Percentiles rank a stretch among this genome's conserved stretches.
phyloP scores from a whole-genome alignment of 2,113 vertebrate genomes.

The Lagenorhynchus albirostris region DNA sequence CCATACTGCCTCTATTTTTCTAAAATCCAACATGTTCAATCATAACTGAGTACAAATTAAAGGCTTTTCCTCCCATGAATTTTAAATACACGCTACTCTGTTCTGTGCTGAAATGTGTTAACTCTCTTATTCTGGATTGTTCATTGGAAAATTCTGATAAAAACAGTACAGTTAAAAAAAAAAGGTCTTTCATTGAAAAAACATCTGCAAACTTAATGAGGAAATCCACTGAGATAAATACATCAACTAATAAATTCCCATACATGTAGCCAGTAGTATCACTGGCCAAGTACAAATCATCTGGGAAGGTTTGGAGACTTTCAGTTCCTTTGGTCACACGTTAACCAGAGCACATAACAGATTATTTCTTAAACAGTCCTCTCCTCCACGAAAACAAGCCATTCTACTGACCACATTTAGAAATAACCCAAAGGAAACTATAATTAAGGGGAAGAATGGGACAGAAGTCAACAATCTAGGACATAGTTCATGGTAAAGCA shows the following conservation, averaged over 20 bases:
- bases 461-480: not conserved
- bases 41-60: constrained; percentile 18
- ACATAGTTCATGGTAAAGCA: not conserved
- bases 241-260: constrained; percentile 71
- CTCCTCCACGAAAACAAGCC: not conserved
- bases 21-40: constrained; percentile 35
- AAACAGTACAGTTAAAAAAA: constrained; percentile 49
- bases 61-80: constrained; percentile 29
- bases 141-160: constrained; percentile 73
- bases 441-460: not conserved
- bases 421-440: constrained; percentile 1
- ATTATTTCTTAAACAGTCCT: constrained; percentile 49
- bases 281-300: constrained; percentile 38
- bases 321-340: constrained; percentile 58
- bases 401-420: not conserved
- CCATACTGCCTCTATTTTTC: not conserved
- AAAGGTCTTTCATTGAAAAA: constrained; percentile 64
- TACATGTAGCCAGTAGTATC: constrained; percentile 44
- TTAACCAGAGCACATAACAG: constrained; percentile 38
- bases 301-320: constrained; percentile 38
- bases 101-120: constrained; percentile 51
- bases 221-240: constrained; percentile 70
- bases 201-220: constrained; percentile 78
- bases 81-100: constrained; percentile 59
- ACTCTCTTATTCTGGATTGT: constrained; percentile 39